Percentiles rank a stretch among this genome's conserved stretches.
Evolutionary conservation across 2,888 invertebrate genomes (phyloP).

Genomic region (Caenorhabditis sp.): DNA sequence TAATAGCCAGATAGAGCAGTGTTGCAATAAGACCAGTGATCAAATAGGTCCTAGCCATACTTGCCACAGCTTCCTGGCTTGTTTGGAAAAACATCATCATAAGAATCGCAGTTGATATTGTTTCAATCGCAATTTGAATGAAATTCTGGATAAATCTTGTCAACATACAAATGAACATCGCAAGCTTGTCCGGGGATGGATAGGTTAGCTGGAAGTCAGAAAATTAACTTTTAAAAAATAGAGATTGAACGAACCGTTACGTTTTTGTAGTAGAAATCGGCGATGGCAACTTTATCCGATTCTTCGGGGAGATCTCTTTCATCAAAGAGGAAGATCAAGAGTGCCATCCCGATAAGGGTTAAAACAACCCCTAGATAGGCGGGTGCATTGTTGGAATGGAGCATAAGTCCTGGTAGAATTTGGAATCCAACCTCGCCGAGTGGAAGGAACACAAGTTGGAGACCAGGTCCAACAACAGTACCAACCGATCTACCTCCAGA

Average conservation of each 20-base stretch:
- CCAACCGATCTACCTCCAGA: conserved; percentile 33
- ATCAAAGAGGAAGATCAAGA: conserved; percentile 10
- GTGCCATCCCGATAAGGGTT: conserved; percentile 17
- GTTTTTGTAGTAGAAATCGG: background rate
- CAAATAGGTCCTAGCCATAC: conserved; percentile 34
- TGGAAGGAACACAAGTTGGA: conserved; percentile 25
- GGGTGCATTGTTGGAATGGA: conserved; percentile 36
- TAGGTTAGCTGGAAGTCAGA: conserved; percentile 11
- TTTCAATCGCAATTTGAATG: conserved; percentile 35
- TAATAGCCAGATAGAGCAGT: conserved; percentile 26
- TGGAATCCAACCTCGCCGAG: conserved; percentile 23
- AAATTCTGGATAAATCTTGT: conserved; percentile 38
- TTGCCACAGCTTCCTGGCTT: conserved; percentile 34
- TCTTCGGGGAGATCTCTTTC: conserved; percentile 11
- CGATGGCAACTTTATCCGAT: background rate
- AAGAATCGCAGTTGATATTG: conserved; percentile 24
- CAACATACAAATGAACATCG: conserved; percentile 38
- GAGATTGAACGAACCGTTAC: background rate
- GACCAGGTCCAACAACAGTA: conserved; percentile 23
- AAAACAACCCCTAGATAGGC: conserved; percentile 24
- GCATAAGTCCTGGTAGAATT: conserved; percentile 10
- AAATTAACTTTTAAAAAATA: too few species aligned
- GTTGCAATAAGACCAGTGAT: conserved; percentile 38
- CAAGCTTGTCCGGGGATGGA: conserved; percentile 25
- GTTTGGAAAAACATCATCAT: conserved; percentile 41